Evolutionary conservation across 2,113 vertebrate genomes (phyloP).

Genomic region (Microcebus tavaratra): DNA sequence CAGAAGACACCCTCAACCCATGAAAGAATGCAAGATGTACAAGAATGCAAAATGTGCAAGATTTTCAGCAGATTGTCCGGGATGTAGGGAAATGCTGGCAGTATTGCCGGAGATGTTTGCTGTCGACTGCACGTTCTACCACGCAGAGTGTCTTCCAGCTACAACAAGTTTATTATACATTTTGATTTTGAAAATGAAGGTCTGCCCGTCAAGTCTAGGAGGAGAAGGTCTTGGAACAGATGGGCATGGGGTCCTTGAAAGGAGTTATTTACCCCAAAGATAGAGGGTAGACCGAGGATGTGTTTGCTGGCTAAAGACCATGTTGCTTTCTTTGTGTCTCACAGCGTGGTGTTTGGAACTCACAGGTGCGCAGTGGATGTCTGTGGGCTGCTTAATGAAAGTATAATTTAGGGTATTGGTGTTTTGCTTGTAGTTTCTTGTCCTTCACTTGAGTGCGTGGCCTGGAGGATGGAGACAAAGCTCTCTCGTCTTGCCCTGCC

Average conservation of each 20-base stretch:
- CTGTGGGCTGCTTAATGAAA: neutral
- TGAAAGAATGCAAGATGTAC: neutral
- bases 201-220: neutral
- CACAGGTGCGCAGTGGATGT: neutral
- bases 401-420: neutral
- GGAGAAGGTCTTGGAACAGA: neutral
- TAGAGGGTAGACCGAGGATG: neutral
- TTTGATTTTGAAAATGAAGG: conserved; percentile 23
- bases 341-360: neutral
- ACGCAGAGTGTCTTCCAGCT: neutral
- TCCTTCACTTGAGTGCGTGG: neutral
- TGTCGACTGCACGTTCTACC: neutral
- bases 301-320: neutral
- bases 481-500: neutral
- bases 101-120: fast-evolving
- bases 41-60: neutral
- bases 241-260: neutral
- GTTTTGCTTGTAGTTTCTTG: neutral
- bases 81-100: neutral
- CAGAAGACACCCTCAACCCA: neutral
- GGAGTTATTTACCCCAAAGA: neutral
- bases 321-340: neutral
- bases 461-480: neutral
- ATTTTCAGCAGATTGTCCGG: conserved; percentile 47
- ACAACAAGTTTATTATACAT: neutral